Evolutionary conservation across 2,113 vertebrate species (phyloP).

Genomic region (Laticauda laticaudata): DNA sequence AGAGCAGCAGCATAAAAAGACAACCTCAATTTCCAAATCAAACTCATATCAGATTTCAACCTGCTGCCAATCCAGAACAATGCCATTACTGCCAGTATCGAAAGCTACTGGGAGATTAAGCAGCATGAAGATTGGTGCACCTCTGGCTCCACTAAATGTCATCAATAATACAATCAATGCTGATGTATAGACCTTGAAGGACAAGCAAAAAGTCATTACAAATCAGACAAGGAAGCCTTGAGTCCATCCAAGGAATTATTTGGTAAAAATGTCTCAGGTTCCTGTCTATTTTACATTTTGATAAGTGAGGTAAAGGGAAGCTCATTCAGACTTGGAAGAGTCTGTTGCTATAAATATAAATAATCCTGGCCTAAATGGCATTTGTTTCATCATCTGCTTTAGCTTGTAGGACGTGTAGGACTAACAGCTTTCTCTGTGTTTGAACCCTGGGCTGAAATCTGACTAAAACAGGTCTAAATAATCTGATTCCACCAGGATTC

Average conservation of each 20-base stretch:
- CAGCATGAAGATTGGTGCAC: not conserved
- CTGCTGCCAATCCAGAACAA: not conserved
- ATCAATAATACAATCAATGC: not conserved
- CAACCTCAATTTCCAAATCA: not conserved
- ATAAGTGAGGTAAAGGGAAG: not conserved
- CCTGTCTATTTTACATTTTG: not conserved
- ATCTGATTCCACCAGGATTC: not conserved
- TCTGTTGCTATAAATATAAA: not conserved
- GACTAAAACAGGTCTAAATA: not conserved
- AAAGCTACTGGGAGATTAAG: not conserved
- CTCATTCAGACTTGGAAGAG: not conserved
- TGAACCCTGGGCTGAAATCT: not conserved
- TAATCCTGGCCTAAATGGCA: not conserved
- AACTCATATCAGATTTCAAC: not conserved
- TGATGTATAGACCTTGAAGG: not conserved
- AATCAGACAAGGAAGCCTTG: not conserved
- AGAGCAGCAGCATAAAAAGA: not conserved
- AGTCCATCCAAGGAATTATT: not conserved
- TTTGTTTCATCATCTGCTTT: not conserved
- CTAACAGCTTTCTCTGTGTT: not conserved
- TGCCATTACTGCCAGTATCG: not conserved
- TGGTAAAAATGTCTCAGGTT: not conserved
- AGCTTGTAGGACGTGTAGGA: not conserved
- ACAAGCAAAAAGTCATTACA: not conserved
- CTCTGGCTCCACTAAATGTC: not conserved